Percentiles rank a stretch among this genome's conserved stretches.
phyloP scores from a whole-genome alignment of 2,113 vertebrate genomes.

The Forbesichthys agassizii region DNA sequence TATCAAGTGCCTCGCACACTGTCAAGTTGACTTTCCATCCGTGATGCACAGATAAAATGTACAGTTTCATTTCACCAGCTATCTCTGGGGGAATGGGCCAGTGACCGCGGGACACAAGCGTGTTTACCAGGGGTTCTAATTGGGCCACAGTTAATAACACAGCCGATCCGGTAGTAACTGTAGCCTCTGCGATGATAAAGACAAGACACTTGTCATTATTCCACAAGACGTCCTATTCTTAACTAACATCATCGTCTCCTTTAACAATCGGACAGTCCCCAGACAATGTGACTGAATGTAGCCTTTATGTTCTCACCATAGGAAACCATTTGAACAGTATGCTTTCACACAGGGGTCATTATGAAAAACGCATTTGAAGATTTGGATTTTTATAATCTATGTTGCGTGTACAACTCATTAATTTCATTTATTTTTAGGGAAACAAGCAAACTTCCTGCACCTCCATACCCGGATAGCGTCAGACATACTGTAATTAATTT shows the following conservation, averaged over 20 bases:
- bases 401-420: not conserved
- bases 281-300: slow-evolving; percentile 66
- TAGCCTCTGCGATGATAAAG: slow-evolving; percentile 47
- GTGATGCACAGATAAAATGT: slow-evolving; percentile 75
- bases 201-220: slow-evolving; percentile 65
- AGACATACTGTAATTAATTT: slow-evolving; percentile 23
- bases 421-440: not conserved
- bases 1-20: slow-evolving; percentile 76
- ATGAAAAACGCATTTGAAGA: slow-evolving; percentile 12
- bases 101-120: slow-evolving; percentile 50
- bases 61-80: slow-evolving; percentile 72
- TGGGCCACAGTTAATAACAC: slow-evolving; percentile 66
- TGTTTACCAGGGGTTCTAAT: slow-evolving; percentile 75
- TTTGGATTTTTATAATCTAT: slow-evolving; percentile 1
- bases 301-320: slow-evolving; percentile 60
- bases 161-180: slow-evolving; percentile 10
- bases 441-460: not conserved
- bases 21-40: slow-evolving; percentile 78
- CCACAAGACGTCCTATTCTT: slow-evolving; percentile 71
- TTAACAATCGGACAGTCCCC: slow-evolving; percentile 28
- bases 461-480: slow-evolving; percentile 2
- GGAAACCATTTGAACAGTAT: slow-evolving; percentile 24
- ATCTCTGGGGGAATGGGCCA: slow-evolving; percentile 62
- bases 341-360: slow-evolving; percentile 16
- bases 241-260: slow-evolving; percentile 30